Conservation (phyloP, 2,797 vertebrate species). For the Gallinago nigripennis region DNA sequence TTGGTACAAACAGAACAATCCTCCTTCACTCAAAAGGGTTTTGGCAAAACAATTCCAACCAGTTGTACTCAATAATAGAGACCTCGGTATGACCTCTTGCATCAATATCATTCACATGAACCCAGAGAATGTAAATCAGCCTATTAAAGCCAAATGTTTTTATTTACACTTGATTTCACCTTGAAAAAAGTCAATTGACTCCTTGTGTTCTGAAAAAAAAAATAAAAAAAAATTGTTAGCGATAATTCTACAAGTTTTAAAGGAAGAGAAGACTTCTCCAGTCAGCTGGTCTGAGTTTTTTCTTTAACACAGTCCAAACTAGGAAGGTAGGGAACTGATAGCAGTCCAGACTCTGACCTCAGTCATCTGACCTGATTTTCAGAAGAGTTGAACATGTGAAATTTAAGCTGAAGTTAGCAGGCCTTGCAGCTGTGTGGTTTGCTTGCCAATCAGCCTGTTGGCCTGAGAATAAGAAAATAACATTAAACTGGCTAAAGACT, state of each 20-base stretch:
- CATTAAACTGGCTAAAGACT: background rate
- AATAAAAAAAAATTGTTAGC: background rate
- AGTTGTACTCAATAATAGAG: background rate
- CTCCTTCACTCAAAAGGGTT: background rate
- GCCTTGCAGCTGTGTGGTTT: slow-evolving; percentile 14
- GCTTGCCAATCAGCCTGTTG: slow-evolving; percentile 7
- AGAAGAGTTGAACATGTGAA: background rate
- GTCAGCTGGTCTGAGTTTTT: background rate
- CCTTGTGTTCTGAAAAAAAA: background rate
- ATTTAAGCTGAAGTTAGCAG: background rate
- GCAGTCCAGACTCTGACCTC: slow-evolving; percentile 27
- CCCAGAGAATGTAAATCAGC: background rate
- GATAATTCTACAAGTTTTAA: background rate
- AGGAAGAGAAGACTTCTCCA: background rate
- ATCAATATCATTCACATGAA: background rate
- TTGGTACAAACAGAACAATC: background rate
- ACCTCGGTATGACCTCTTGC: background rate
- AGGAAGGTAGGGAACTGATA: background rate
- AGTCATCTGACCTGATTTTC: background rate
- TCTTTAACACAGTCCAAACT: background rate
- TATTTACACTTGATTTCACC: background rate
- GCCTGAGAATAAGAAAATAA: background rate
- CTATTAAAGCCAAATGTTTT: background rate
- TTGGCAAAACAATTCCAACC: background rate
- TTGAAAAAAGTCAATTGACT: background rate